phyloP scores from a whole-genome alignment of 1,140 invertebrate genomes.

The Phenacoccus solenopsis region DNA sequence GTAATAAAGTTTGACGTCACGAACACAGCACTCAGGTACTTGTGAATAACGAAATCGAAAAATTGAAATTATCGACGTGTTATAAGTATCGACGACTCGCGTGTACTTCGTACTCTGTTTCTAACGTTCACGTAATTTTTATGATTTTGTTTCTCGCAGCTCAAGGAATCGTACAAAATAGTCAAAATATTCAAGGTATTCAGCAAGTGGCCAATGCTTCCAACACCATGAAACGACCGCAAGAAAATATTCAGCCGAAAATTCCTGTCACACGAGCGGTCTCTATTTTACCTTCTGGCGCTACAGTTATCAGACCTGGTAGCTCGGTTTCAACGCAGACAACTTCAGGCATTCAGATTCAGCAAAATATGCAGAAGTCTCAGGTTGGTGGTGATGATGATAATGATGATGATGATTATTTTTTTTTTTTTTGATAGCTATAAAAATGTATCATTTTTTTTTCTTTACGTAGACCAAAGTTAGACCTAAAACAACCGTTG shows the following conservation, averaged over 20 bases:
- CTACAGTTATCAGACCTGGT: conserved; percentile 45
- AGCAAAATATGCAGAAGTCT: conserved; percentile 24
- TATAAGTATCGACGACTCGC: no score
- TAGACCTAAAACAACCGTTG: conserved; percentile 22
- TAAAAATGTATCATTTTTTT: background rate
- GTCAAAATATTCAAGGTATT: conserved; percentile 22
- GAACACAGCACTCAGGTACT: no score
- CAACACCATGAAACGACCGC: conserved; percentile 23
- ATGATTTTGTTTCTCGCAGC: background rate
- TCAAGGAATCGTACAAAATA: background rate
- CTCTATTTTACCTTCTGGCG: conserved; percentile 32
- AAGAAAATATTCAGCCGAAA: conserved; percentile 29
- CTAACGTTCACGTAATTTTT: background rate
- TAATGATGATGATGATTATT: no score
- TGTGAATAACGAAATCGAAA: no score
- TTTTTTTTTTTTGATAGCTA: background rate
- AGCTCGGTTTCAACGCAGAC: conserved; percentile 68
- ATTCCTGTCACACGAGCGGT: conserved; percentile 25
- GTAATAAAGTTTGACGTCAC: background rate
- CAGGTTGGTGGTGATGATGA: no score
- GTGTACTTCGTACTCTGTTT: no score
- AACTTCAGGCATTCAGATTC: conserved; percentile 38
- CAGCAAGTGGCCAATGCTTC: conserved; percentile 20
- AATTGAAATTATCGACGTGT: no score
- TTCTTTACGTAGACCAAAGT: conserved; percentile 24